These are phyloP conservation scores for Eudemis profundana DNA, from an alignment of 2,888 invertebrate species.

Conservation along the genomic window DNA sequence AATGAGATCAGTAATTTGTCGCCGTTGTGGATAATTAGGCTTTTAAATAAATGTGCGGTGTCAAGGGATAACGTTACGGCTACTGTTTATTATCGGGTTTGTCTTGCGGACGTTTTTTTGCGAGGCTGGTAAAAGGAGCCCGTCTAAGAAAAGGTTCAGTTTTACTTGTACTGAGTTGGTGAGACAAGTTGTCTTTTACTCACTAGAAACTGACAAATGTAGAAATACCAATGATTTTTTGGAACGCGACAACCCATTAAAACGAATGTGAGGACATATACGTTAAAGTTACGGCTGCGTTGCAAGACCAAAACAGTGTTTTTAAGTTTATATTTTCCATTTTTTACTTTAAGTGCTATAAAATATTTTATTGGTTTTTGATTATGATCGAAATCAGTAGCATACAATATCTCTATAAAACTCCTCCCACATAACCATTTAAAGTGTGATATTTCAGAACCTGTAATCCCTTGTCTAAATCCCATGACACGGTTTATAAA, in stretches of 20 bases:
- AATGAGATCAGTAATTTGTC: conserved; percentile 50
- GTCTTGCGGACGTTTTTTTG: conserved; percentile 20
- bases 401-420: conserved; percentile 24
- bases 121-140: neutral
- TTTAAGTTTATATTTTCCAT: neutral
- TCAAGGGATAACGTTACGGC: conserved; percentile 40
- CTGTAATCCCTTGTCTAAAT: conserved; percentile 32
- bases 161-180: neutral
- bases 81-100: conserved; percentile 36
- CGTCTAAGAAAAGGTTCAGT: conserved; percentile 13
- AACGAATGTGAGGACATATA: neutral
- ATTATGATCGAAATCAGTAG: conserved; percentile 14
- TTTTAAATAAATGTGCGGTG: conserved; percentile 45
- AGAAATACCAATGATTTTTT: neutral
- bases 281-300: no score
- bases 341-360: neutral
- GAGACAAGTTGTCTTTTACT: conserved; percentile 15
- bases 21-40: conserved; percentile 47
- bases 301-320: neutral
- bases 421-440: conserved; percentile 28
- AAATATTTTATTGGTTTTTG: neutral
- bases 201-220: neutral
- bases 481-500: conserved; percentile 20
- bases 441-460: conserved; percentile 38
- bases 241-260: neutral